phyloP scores from a whole-genome alignment of 2,113 vertebrate species.

The Lichenostomus cassidix region DNA sequence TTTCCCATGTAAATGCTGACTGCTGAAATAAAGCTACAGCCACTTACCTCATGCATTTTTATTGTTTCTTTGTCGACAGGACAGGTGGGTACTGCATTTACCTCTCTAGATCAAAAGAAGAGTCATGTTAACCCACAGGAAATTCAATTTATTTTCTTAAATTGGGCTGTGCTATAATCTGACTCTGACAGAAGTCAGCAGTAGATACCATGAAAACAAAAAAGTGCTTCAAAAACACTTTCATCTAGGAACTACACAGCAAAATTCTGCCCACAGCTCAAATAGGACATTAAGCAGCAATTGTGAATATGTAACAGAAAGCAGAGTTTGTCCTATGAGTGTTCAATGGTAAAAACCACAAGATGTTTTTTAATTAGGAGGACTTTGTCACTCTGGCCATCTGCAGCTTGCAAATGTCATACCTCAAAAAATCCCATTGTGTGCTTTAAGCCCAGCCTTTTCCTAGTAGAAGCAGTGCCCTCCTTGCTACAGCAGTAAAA shows the following conservation, averaged over 20 bases:
- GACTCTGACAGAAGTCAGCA: not conserved
- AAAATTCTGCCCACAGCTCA: not conserved
- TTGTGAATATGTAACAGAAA: not conserved
- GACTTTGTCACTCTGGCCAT: not conserved
- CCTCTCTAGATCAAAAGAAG: conserved; percentile 74
- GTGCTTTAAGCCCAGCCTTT: not conserved
- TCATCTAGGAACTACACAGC: not conserved
- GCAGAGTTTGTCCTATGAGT: not conserved
- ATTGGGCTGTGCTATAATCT: not conserved
- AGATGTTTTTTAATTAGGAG: not conserved
- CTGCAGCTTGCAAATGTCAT: not conserved
- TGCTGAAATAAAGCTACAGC: not conserved
- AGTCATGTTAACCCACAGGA: not conserved
- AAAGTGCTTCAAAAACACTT: not conserved
- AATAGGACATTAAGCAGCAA: not conserved
- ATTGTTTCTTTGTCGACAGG: conserved; percentile 84
- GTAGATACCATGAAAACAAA: not conserved
- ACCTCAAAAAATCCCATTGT: not conserved
- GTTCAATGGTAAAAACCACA: not conserved
- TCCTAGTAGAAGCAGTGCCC: not conserved
- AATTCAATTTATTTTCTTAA: not conserved
- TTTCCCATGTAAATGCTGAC: not conserved
- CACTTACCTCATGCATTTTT: conserved; percentile 83
- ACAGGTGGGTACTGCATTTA: conserved; percentile 74
- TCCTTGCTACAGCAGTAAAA: not conserved